Evolutionary conservation across 1,140 invertebrate genomes (phyloP), one percentile per base, ranked within the genome.

Genomic region (Grapholita molesta): DNA sequence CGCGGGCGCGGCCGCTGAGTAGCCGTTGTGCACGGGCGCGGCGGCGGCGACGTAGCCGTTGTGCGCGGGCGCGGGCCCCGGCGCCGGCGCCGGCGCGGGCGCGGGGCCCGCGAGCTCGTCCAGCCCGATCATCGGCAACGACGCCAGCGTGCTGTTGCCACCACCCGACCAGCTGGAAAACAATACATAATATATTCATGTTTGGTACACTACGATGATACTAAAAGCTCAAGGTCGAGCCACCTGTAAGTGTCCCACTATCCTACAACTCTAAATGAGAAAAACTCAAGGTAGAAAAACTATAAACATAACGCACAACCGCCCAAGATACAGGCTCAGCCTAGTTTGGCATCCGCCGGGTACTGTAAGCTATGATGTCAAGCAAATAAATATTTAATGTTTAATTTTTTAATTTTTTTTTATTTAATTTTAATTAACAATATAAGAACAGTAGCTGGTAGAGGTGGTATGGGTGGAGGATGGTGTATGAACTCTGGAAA

Each of bases 51-150:
- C 70, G 57, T 25, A 30, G 7, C 57, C 57, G 25, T 30, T 35
- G 28, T 42, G 66, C 48, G 66, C 53, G 65, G 42, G 69, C 18
- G 53, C 25, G 0, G 35, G 77, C 0, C 64, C 70, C 1, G 72
- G 64, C 7, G 72, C 28, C 53, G 69, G 21, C 12, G 74, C 69
- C 9, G 80, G 74, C 28, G 80, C 75, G 24, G 73, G 73, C 2
- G 79, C 65, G 21, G 77, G 67, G 1, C 25, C 70, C 4, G 69
- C 74, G 38, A 79, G 71, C 75, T 96, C 95, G 77, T 96, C 95
- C 25, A 95, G 88, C 52, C 94, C 94, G 71, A 96, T 96, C 93
- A 96, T 95, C 6, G 96, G 96, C 64, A 97, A 93, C 78, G 96
- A 96, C 66, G 95, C 95, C 55, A 95, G 89, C 2, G 95, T 94